Conservation (phyloP, 2,888 invertebrate genomes). For the Hemaris fuciformis region DNA sequence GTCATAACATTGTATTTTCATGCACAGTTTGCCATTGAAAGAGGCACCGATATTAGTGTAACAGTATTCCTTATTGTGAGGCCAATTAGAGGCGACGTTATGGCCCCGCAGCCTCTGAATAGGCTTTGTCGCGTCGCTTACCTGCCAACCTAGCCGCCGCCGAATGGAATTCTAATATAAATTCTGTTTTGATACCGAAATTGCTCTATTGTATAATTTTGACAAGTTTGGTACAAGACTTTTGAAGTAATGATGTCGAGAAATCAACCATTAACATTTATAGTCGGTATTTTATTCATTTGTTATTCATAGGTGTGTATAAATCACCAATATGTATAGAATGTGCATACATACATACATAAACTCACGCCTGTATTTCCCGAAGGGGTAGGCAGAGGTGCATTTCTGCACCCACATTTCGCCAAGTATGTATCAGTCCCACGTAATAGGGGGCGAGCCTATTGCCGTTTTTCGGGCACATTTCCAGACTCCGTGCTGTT, state of each 20-base stretch:
- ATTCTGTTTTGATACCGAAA: conserved; percentile 16
- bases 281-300: too few relatives aligned
- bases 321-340: too few relatives aligned
- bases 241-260: background rate
- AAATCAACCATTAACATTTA: too few relatives aligned
- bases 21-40: background rate
- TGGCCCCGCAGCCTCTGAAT: conserved; percentile 19
- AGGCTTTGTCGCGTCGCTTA: conserved; percentile 48
- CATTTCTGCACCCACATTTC: too few relatives aligned
- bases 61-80: background rate
- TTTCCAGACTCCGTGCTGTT: too few relatives aligned
- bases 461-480: too few relatives aligned
- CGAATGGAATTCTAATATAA: conserved; percentile 29
- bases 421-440: too few relatives aligned
- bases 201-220: background rate
- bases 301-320: too few relatives aligned
- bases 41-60: background rate
- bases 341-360: too few relatives aligned
- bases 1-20: background rate
- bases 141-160: conserved; percentile 36
- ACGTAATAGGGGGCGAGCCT: too few relatives aligned
- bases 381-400: too few relatives aligned
- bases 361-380: too few relatives aligned
- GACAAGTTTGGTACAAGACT: background rate
- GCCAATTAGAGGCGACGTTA: conserved; percentile 6